A percentile compares a stretch with the other conserved stretches of the same genome.
phyloP scores from a whole-genome alignment of 2,113 vertebrate species.

The Lynx canadensis region DNA sequence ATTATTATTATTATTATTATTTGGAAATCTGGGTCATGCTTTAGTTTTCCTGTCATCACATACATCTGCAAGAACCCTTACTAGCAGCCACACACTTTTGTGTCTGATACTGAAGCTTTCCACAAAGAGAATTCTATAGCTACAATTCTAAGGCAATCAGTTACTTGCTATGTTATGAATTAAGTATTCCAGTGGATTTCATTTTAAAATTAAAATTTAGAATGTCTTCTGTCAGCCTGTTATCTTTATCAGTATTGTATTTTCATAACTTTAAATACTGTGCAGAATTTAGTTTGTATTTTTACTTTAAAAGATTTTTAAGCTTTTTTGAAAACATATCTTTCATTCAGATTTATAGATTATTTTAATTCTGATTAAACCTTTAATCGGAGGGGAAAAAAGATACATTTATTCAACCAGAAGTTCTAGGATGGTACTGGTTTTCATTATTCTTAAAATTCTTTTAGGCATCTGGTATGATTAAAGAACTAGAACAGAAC shows the following conservation, averaged over 20 bases:
- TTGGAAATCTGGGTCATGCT: background rate
- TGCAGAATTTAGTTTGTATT: background rate
- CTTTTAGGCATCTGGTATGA: conserved; percentile 88
- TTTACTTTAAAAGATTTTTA: conserved; percentile 12
- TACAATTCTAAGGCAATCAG: background rate
- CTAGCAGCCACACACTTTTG: background rate
- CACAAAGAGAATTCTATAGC: background rate
- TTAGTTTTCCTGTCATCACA: background rate
- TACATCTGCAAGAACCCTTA: background rate
- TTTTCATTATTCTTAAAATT: conserved; percentile 62
- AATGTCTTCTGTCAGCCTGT: background rate
- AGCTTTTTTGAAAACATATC: background rate
- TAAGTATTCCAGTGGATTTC: background rate
- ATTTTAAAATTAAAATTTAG: background rate
- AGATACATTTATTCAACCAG: background rate
- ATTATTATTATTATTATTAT: background rate
- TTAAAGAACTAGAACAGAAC: conserved; percentile 88
- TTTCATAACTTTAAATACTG: conserved; percentile 4
- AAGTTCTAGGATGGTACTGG: background rate
- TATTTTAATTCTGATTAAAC: conserved; percentile 50
- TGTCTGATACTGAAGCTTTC: background rate
- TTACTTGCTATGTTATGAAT: background rate
- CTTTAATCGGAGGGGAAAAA: conserved; percentile 7
- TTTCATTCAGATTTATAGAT: background rate
- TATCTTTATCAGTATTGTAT: background rate